phyloP scores from a whole-genome alignment of 2,113 vertebrate genomes.

The Eurypyga helias region DNA sequence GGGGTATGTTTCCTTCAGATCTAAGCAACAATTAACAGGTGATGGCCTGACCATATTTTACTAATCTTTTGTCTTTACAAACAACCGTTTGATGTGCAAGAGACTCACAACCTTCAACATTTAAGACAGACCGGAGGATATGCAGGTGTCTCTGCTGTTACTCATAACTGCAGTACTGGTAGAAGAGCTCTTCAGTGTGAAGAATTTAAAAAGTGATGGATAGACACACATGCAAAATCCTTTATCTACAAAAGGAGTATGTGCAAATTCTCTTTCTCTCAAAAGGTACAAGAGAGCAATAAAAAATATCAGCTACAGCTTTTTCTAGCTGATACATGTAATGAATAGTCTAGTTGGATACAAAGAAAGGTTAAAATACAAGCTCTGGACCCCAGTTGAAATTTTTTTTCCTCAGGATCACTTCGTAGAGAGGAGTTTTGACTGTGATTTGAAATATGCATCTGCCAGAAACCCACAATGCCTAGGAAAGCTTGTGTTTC shows the following conservation, averaged over 20 bases:
- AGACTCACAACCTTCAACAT: conserved; percentile 18
- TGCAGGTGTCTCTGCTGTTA: neutral
- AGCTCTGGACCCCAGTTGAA: too few relatives aligned
- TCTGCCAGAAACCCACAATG: too few relatives aligned
- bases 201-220: neutral
- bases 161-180: neutral
- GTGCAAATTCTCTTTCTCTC: neutral
- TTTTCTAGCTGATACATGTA: neutral
- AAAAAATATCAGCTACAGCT: neutral
- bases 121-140: neutral
- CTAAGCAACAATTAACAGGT: conserved; percentile 1
- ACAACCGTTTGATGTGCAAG: neutral
- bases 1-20: neutral
- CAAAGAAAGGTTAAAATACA: neutral
- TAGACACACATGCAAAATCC: neutral
- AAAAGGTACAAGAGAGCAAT: neutral
- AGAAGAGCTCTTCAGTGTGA: neutral
- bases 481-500: too few relatives aligned
- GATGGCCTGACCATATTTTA: neutral
- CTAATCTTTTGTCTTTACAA: conserved; percentile 7
- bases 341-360: neutral
- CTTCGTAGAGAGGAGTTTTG: too few relatives aligned
- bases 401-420: too few relatives aligned
- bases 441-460: too few relatives aligned
- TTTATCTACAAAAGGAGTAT: neutral